These are phyloP conservation scores for Echinops telfairi DNA, from an alignment of 2,113 vertebrate genomes.

Conservation along the genomic window DNA sequence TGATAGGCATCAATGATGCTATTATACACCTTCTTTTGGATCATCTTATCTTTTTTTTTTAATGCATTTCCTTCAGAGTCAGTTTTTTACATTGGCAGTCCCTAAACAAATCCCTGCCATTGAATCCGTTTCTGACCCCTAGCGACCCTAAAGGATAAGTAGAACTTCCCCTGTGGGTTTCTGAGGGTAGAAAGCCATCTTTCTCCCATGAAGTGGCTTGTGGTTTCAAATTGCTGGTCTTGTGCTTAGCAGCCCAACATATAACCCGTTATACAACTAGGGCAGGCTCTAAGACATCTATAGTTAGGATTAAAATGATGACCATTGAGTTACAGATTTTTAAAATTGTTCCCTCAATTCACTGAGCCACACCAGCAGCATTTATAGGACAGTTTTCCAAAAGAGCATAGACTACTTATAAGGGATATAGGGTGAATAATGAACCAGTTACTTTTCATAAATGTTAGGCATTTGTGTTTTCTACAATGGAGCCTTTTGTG, in stretches of 20 bases:
- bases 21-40: neutral
- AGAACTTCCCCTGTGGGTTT: too few relatives aligned
- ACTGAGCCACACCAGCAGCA: neutral
- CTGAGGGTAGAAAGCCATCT: too few relatives aligned
- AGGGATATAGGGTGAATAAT: neutral
- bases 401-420: neutral
- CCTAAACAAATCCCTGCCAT: neutral
- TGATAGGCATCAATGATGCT: conserved; percentile 1
- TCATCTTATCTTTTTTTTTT: neutral
- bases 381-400: conserved; percentile 6
- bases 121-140: too few relatives aligned
- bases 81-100: neutral
- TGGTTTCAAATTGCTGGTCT: too few relatives aligned
- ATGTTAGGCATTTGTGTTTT: conserved; percentile 47
- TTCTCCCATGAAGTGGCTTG: too few relatives aligned
- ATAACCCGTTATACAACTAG: too few relatives aligned
- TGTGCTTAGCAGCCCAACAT: too few relatives aligned
- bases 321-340: neutral
- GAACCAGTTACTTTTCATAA: conserved; percentile 50
- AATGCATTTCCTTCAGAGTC: neutral
- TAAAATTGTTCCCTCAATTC: neutral
- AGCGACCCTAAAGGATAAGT: too few relatives aligned
- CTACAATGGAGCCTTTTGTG: neutral
- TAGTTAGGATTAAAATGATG: conserved; percentile 23
- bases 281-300: too few relatives aligned